Base-by-base conservation (phyloP, 2,888 invertebrate species). In the Incurvaria masculella region DNA sequence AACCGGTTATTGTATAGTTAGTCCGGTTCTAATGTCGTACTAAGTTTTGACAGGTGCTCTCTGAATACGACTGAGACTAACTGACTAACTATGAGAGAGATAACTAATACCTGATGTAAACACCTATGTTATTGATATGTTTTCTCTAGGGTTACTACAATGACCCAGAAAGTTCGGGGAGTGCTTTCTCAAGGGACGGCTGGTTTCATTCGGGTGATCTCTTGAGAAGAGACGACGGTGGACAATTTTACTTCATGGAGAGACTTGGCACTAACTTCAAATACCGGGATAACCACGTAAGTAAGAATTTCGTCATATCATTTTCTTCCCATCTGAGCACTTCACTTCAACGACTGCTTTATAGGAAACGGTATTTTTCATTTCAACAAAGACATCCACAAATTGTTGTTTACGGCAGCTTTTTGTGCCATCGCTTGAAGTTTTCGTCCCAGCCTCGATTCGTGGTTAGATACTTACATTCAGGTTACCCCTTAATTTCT, bases 131-230 rank as follows among this genome's bases (percentile, higher is more conserved):
- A 21, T 4, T 10, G 21, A 47, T 18, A n/a, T 44, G 18, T 38
- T 44, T 42, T 45, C 44, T 49, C 39, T 27, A 56, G 56, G 45
- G 42, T 59, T 68, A 59, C 56, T 68, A 64, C 52, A 62, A 44
- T 63, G 65, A 53, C 65, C 48, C 51, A 10, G 51, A 52, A 40
- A 47, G 46, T 14, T 56, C 57, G 5, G 40, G 27, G 8, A 41
- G 41, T 8, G 51, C 53, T 2, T 57, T 56, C 46, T 51, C 52
- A 26, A 14, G 27, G 8, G 55, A 56, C n/a, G 63, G 62, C 3
- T 69, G 63, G 64, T n/a, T 63, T 17, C 64, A 61, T n/a, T 56
- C 64, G 0, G 68, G 68, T 8, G 69, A 69, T 50, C 48, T 66
- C 2, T 59, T 55, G 10, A 62, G 62, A 42, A 59, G 58, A 23